These are phyloP conservation scores for Cyphomyrus discorhynchus DNA, from an alignment of 2,113 vertebrate species.

Conservation along the genomic window DNA sequence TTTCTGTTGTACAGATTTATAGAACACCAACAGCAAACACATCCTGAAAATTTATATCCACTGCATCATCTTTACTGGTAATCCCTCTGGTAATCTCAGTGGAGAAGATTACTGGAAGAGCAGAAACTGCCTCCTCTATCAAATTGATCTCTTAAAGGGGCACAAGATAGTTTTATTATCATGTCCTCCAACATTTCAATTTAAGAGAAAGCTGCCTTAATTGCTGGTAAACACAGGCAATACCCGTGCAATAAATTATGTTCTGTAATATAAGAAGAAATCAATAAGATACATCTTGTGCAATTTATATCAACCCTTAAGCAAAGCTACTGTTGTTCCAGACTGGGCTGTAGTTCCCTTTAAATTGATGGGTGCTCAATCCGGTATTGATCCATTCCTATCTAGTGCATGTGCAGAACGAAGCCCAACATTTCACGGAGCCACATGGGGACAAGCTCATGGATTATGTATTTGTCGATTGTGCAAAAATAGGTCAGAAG, in stretches of 20 bases:
- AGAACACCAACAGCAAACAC: background rate
- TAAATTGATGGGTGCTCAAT: constrained; percentile 38
- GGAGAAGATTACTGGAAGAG: background rate
- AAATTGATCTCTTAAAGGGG: constrained; percentile 10
- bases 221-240: constrained; percentile 31
- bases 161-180: constrained; percentile 24
- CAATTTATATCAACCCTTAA: constrained; percentile 37
- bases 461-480: constrained; percentile 18
- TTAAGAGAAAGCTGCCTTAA: constrained; percentile 37
- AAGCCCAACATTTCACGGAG: constrained; percentile 7
- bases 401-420: constrained; percentile 22
- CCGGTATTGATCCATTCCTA: constrained; percentile 36
- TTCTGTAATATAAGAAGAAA: constrained; percentile 29
- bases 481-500: background rate
- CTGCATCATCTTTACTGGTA: background rate
- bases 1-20: background rate
- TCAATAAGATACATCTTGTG: constrained; percentile 40
- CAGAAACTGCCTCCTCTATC: background rate
- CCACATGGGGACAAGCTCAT: background rate
- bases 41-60: background rate
- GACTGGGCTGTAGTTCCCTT: background rate
- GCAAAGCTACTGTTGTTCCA: constrained; percentile 26
- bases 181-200: constrained; percentile 33
- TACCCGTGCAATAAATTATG: constrained; percentile 40
- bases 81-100: background rate